Conservation (phyloP, 2,888 invertebrate genomes). For the Branchipolynoe longqiensis region DNA sequence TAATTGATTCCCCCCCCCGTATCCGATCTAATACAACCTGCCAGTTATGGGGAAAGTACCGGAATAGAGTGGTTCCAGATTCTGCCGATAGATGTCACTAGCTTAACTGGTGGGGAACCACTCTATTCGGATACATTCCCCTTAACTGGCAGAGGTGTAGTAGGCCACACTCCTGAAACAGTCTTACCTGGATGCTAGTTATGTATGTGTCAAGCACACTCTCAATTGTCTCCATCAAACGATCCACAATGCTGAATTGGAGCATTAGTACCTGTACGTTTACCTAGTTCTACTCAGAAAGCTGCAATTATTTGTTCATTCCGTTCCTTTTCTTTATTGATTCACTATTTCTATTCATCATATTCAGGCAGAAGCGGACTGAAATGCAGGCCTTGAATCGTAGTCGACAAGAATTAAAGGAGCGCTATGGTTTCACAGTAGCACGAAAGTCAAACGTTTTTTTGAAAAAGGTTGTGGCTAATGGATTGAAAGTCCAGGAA, state of each 20-base stretch:
- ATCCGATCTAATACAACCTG: no score
- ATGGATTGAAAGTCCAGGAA: background rate
- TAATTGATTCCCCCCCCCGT: no score
- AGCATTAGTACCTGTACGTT: slow-evolving; percentile 9
- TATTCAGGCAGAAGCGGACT: background rate
- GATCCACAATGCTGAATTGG: slow-evolving; percentile 1
- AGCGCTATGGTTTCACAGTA: slow-evolving; percentile 7
- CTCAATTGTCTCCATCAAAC: background rate
- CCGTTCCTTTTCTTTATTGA: no score
- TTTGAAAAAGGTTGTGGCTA: background rate
- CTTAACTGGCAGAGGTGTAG: no score
- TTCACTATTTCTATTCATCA: background rate
- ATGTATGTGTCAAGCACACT: background rate
- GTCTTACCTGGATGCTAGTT: slow-evolving; percentile 12
- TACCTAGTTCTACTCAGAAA: background rate
- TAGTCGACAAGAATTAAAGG: background rate
- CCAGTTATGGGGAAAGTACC: no score
- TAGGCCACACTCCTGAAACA: no score
- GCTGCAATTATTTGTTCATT: background rate
- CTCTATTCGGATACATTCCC: no score
- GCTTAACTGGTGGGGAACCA: no score
- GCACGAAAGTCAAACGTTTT: background rate
- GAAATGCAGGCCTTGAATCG: background rate
- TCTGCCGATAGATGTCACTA: no score
- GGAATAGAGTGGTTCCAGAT: no score